Evolutionary conservation across 2,113 vertebrate genomes (phyloP).

Genomic region (Picathartes gymnocephalus): DNA sequence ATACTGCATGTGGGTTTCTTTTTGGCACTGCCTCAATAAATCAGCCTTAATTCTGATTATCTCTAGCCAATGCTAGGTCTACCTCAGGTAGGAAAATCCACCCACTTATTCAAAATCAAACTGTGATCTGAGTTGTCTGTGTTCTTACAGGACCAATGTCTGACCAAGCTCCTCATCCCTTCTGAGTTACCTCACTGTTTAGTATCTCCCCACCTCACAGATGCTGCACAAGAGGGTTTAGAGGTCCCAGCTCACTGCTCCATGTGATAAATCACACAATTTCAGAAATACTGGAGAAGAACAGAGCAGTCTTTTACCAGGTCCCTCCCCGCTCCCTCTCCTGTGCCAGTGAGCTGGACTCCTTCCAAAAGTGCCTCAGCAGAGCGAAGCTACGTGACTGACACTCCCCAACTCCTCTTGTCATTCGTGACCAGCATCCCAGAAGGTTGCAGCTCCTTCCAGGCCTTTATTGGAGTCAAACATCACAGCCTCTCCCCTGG

Average conservation of each 20-base stretch:
- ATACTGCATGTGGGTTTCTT: neutral
- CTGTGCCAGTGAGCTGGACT: neutral
- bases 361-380: neutral
- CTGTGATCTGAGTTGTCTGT: neutral
- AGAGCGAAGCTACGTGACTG: neutral
- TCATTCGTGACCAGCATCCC: constrained; percentile 7
- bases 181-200: neutral
- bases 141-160: neutral
- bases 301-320: neutral
- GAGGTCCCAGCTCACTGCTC: neutral
- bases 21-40: neutral
- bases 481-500: constrained; percentile 7
- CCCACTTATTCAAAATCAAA: neutral
- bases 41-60: neutral
- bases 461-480: constrained; percentile 59
- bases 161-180: neutral
- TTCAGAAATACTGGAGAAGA: neutral
- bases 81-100: neutral
- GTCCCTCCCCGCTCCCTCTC: neutral
- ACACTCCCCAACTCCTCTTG: neutral
- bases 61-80: neutral
- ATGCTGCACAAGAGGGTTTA: neutral
- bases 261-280: neutral
- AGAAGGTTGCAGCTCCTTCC: neutral
- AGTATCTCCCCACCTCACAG: neutral